Evolutionary conservation across 2,888 invertebrate genomes (phyloP).

Genomic region (Phengaris arion): DNA sequence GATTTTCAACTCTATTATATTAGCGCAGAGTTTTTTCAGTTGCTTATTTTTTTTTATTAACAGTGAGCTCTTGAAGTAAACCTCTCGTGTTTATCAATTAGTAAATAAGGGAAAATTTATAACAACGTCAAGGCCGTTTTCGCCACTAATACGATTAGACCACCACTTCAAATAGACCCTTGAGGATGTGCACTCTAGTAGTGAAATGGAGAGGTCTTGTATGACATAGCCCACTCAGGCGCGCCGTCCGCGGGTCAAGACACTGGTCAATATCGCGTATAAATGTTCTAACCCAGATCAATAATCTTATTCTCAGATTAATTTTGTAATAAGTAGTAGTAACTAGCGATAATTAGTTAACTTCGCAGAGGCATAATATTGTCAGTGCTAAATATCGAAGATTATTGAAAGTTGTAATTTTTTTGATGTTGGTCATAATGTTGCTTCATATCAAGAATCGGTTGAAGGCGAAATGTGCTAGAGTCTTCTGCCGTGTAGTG

Average conservation of each 20-base stretch:
- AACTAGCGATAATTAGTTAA: not conserved
- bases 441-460: conserved; percentile 2
- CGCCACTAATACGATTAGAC: conserved; percentile 14
- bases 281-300: conserved; percentile 12
- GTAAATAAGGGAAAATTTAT: conserved; percentile 28
- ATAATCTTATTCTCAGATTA: conserved; percentile 4
- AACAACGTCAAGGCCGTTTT: conserved; percentile 16
- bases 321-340: not conserved
- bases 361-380: not conserved
- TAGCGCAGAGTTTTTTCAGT: too few relatives aligned
- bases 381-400: too few relatives aligned
- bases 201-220: not conserved
- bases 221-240: not conserved
- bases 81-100: conserved; percentile 4
- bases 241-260: not conserved
- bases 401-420: not conserved
- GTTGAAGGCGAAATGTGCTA: not conserved
- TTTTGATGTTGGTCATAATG: conserved; percentile 10
- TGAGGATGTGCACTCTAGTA: conserved; percentile 12
- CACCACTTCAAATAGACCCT: conserved; percentile 13
- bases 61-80: not conserved
- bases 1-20: too few relatives aligned
- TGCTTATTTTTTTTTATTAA: not conserved
- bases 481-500: not conserved
- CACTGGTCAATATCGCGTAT: conserved; percentile 1